Percentiles rank a stretch among this genome's conserved stretches.
Evolutionary conservation across 2,113 vertebrate species (phyloP).

Genomic region (Nannobrachium achirus): DNA sequence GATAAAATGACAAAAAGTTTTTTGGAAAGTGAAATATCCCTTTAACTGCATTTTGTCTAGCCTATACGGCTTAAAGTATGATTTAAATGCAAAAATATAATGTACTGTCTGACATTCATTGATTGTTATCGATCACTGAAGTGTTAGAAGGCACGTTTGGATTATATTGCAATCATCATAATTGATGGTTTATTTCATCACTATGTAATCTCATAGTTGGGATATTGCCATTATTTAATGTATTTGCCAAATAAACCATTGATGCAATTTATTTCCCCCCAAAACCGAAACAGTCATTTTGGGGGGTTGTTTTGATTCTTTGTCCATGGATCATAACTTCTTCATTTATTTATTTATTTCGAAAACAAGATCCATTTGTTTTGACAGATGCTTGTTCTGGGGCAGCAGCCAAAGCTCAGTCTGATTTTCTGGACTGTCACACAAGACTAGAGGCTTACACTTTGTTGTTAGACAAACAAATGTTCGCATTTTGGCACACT

Average conservation of each 20-base stretch:
- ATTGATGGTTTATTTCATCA: constrained; percentile 38
- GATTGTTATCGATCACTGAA: not conserved
- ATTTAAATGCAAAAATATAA: not conserved
- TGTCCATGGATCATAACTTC: constrained; percentile 62
- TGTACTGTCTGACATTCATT: not conserved
- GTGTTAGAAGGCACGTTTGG: constrained; percentile 2
- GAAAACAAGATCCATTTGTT: constrained; percentile 77
- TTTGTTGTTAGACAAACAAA: constrained; percentile 80
- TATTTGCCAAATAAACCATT: constrained; percentile 34
- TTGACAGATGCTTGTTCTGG: constrained; percentile 84
- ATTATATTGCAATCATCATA: constrained; percentile 13
- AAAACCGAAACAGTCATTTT: constrained; percentile 37
- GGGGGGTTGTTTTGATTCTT: constrained; percentile 48
- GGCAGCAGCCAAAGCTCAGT: constrained; percentile 78
- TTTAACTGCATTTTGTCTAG: not conserved
- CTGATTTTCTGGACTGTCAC: constrained; percentile 77
- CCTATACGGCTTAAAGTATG: not conserved
- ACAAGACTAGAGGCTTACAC: constrained; percentile 73
- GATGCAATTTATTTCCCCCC: constrained; percentile 6
- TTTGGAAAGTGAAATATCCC: too few relatives aligned
- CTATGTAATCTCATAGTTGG: constrained; percentile 32
- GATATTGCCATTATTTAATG: constrained; percentile 33
- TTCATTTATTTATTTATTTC: constrained; percentile 71
- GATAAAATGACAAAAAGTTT: too few relatives aligned
- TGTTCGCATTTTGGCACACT: constrained; percentile 73